Base-by-base conservation (phyloP, 2,888 invertebrate genomes). In the Suillia variegata region DNA sequence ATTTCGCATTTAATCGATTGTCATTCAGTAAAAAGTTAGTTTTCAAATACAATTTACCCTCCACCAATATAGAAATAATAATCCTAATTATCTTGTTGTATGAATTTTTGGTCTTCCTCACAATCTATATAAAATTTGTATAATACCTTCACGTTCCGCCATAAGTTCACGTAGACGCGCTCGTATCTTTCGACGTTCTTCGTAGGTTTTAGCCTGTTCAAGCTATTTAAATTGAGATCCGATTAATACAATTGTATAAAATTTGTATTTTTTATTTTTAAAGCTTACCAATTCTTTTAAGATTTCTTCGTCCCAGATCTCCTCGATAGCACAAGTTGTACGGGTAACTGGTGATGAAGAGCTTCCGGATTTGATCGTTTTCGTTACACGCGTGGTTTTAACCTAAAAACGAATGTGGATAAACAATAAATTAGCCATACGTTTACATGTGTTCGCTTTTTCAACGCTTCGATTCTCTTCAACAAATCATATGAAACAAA, bases 171-270 rank as follows among this genome's bases (percentile, higher is more conserved):
- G 88, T 76, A 94, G 86, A 83, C 93, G 87, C 74, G 89, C 88
- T 81, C 94, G 86, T 79, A 94, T 88, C 72, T 87, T 87, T 76
- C 92, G 89, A 76, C 93, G 87, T 82, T 92, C 92, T 82, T 94
- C 94, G 91, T 93, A 93, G 81, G 92, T 92, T 70, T 88, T 89
- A 81, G 92, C 89, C 83, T 89, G 88, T 82, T 92, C 92, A 85
- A 94, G 86, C 94, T 94, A 82, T 56, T 62, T 49, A 38, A 38
- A 48, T 24, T 20, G 45, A 45, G 5, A 4, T 38, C n/a, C n/a
- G n/a, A n/a, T 45, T 55, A 18, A 21, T 4, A 12, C 24, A 22
- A 54, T 22, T 51, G 21, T 26, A 48, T 38, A 21, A 38, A 2
- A 21, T 24, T 17, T 47, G 10, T 45, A 33, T 50, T 42, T 50